phyloP scores from a whole-genome alignment of 1,140 invertebrate species.

The Chymomyza costata region DNA sequence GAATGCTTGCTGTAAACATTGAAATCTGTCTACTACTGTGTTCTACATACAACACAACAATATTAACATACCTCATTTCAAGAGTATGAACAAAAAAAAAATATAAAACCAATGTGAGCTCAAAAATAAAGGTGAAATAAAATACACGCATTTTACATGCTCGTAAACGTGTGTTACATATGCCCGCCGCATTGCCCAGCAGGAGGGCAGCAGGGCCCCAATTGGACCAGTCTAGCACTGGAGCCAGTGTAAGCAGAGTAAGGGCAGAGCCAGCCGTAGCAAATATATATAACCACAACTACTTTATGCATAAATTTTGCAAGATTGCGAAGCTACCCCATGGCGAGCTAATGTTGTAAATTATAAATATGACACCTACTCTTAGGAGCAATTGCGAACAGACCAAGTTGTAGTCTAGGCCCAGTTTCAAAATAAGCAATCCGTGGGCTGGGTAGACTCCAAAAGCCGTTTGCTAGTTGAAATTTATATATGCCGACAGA shows the following conservation, averaged over 20 bases:
- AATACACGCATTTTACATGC: conserved; percentile 71
- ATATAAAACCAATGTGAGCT: too few species aligned
- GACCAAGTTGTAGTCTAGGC: too few species aligned
- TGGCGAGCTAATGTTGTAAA: conserved; percentile 73
- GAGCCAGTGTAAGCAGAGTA: conserved; percentile 7
- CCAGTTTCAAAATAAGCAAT: conserved; percentile 14
- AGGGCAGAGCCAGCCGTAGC: conserved; percentile 9
- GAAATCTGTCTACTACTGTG: too few species aligned
- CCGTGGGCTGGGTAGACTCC: conserved; percentile 47
- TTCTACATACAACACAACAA: too few species aligned
- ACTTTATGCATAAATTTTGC: conserved; percentile 71
- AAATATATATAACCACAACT: conserved; percentile 71
- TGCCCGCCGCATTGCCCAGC: conserved; percentile 39
- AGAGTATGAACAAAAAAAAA: too few species aligned
- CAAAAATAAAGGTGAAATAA: conserved; percentile 56
- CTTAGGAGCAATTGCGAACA: conserved; percentile 34
- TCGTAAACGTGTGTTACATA: conserved; percentile 72
- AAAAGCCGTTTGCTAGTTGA: conserved; percentile 20
- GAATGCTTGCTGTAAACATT: too few species aligned
- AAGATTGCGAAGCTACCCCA: conserved; percentile 71
- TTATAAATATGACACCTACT: conserved; percentile 74
- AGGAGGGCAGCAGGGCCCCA: conserved; percentile 19
- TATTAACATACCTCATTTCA: too few species aligned
- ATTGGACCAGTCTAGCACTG: too few species aligned
- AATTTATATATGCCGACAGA: conserved; percentile 53